These are phyloP conservation scores for Eilema caniola DNA, from an alignment of 2,888 invertebrate species.

Conservation along the genomic window DNA sequence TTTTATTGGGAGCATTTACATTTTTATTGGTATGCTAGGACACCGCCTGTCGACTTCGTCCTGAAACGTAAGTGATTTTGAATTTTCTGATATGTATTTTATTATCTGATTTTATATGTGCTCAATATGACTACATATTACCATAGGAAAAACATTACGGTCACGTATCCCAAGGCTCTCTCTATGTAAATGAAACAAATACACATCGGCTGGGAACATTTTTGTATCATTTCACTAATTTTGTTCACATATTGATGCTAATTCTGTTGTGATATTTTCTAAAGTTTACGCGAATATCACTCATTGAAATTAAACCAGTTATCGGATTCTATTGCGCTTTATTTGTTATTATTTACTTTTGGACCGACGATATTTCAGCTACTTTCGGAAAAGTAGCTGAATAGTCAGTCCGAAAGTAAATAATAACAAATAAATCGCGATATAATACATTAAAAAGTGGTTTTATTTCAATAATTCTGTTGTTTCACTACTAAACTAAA, in stretches of 20 bases:
- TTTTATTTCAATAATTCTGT: no score
- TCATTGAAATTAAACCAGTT: no score
- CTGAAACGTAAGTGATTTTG: slow-evolving; percentile 87
- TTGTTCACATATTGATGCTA: slow-evolving; percentile 31
- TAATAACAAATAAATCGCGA: no score
- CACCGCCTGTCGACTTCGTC: slow-evolving; percentile 76
- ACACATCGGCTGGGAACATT: slow-evolving; percentile 6
- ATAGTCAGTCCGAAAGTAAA: no score
- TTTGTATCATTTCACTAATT: slow-evolving; percentile 39
- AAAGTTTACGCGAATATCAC: no score
- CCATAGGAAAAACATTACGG: slow-evolving; percentile 78
- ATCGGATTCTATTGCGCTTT: no score
- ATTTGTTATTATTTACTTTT: no score
- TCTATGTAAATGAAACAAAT: slow-evolving; percentile 58
- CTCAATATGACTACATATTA: slow-evolving; percentile 81
- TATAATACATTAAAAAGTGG: no score
- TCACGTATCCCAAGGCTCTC: slow-evolving; percentile 63
- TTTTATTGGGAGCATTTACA: slow-evolving; percentile 85
- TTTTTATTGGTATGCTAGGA: slow-evolving; percentile 86
- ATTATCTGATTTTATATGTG: slow-evolving; percentile 84
- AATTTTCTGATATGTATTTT: slow-evolving; percentile 87
- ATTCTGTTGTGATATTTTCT: no score
- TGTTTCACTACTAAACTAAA: no score
- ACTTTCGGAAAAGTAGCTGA: no score
- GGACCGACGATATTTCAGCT: no score